Percentiles rank a stretch among this genome's conserved stretches.
These are phyloP conservation scores for Lamproptera curius DNA, from an alignment of 2,888 invertebrate genomes.

Conservation along the genomic window DNA sequence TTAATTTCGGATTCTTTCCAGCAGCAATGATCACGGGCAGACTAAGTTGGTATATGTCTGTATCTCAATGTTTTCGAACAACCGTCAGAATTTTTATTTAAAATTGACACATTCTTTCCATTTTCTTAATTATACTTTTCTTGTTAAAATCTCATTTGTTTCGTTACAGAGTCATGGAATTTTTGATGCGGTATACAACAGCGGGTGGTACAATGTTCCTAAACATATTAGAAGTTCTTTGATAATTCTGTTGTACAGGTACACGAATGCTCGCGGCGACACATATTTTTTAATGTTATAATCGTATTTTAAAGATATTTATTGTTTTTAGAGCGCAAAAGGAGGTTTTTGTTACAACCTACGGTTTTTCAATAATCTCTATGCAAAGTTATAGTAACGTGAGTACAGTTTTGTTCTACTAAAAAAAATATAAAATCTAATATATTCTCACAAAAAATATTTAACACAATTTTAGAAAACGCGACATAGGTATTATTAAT, in stretches of 20 bases:
- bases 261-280: constrained; percentile 7
- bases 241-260: constrained; percentile 60
- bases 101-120: too few relatives aligned
- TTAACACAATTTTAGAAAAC: not conserved
- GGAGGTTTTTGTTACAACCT: constrained; percentile 52
- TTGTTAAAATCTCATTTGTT: not conserved
- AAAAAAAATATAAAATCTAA: not conserved
- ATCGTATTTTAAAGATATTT: too few relatives aligned
- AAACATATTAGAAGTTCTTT: constrained; percentile 46
- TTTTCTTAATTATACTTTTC: too few relatives aligned
- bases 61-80: too few relatives aligned
- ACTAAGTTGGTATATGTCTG: too few relatives aligned
- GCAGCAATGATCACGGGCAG: too few relatives aligned
- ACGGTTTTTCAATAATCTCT: constrained; percentile 57
- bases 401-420: constrained; percentile 18
- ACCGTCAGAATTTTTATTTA: too few relatives aligned
- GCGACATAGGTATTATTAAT: not conserved
- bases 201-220: constrained; percentile 56
- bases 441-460: not conserved
- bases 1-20: too few relatives aligned
- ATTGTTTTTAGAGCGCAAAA: constrained; percentile 47
- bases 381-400: constrained; percentile 55
- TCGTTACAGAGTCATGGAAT: constrained; percentile 48
- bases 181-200: constrained; percentile 48
- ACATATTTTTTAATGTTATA: too few relatives aligned